phyloP scores from a whole-genome alignment of 2,113 vertebrate genomes.

The Malurus elegans region DNA sequence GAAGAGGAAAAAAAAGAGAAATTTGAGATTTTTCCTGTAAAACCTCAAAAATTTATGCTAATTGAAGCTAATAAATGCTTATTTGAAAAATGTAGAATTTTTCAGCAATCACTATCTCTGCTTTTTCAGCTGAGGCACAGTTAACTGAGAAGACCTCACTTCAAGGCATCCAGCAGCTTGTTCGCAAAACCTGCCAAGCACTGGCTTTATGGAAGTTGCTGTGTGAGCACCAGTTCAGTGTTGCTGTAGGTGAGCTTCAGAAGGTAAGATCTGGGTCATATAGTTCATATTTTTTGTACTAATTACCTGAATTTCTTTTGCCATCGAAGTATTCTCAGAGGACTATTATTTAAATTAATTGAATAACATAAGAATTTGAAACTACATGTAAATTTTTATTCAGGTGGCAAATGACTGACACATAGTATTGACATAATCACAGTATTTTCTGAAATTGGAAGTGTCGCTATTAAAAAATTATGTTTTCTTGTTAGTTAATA shows the following conservation, averaged over 20 bases:
- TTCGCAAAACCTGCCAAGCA: conserved; percentile 92
- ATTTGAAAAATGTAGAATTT: background rate
- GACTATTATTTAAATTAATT: background rate
- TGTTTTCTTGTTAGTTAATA: background rate
- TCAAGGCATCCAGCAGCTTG: conserved; percentile 90
- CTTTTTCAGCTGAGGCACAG: conserved; percentile 87
- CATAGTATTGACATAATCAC: background rate
- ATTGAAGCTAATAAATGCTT: background rate
- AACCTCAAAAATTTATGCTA: background rate
- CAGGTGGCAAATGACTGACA: background rate
- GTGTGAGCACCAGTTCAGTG: conserved; percentile 92
- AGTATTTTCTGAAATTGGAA: background rate
- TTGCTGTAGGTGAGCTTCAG: conserved; percentile 90
- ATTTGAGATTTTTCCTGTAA: background rate
- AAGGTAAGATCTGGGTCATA: conserved; percentile 77
- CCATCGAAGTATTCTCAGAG: background rate
- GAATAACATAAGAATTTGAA: background rate
- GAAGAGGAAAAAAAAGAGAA: background rate
- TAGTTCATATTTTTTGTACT: background rate
- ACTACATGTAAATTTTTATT: background rate
- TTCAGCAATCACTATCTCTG: background rate
- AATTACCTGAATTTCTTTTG: background rate
- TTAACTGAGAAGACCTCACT: conserved; percentile 90
- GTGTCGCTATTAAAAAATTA: background rate
- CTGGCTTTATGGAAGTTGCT: conserved; percentile 94